Percentiles rank a stretch among this genome's conserved stretches.
These are phyloP conservation scores for Pegoplata infirma DNA, from an alignment of 2,888 invertebrate genomes.

Conservation along the genomic window DNA sequence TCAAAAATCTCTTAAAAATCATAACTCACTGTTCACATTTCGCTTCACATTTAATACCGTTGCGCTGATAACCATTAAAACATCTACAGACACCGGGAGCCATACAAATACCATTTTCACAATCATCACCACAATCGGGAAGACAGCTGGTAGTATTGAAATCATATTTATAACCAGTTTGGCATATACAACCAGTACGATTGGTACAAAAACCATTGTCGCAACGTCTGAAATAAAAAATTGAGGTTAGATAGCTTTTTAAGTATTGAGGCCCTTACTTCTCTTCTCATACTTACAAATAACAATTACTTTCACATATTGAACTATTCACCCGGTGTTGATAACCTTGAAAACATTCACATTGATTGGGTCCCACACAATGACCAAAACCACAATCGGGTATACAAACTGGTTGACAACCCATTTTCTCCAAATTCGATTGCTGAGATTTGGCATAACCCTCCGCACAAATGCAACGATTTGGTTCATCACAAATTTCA, in stretches of 20 bases:
- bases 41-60: slow-evolving; percentile 70
- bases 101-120: slow-evolving; percentile 77
- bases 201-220: slow-evolving; percentile 78
- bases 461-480: slow-evolving; percentile 79
- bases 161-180: slow-evolving; percentile 75
- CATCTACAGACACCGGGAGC: slow-evolving; percentile 77
- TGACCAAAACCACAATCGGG: slow-evolving; percentile 77
- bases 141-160: slow-evolving; percentile 71
- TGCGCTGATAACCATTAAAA: slow-evolving; percentile 73
- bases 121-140: slow-evolving; percentile 72
- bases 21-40: slow-evolving; percentile 69
- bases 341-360: slow-evolving; percentile 78
- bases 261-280: neutral
- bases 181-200: slow-evolving; percentile 79
- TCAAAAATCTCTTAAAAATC: neutral
- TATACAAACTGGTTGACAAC: slow-evolving; percentile 73
- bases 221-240: slow-evolving; percentile 68
- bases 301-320: slow-evolving; percentile 72
- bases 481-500: slow-evolving; percentile 82
- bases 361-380: slow-evolving; percentile 79
- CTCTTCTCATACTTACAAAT: slow-evolving; percentile 67
- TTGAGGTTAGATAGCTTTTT: neutral
- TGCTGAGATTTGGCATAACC: slow-evolving; percentile 69
- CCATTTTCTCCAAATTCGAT: slow-evolving; percentile 60
- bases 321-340: slow-evolving; percentile 68